Conservation (phyloP, 92 coral and sea anemone genomes). For the Siderastrea siderea region DNA sequence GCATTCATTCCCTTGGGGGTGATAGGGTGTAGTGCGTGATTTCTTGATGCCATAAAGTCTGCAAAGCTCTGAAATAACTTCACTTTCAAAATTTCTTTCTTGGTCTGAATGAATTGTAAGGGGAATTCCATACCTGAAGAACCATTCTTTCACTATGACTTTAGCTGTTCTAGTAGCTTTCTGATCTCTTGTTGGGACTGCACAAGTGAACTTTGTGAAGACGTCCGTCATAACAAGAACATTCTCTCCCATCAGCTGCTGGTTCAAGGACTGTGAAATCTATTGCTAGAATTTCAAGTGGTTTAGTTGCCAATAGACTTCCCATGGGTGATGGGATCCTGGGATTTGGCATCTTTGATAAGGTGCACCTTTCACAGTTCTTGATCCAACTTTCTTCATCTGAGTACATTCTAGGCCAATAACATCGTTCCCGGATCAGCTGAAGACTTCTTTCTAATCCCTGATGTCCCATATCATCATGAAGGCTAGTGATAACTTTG, state of each 20-base stretch:
- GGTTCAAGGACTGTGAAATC: constrained; percentile 68
- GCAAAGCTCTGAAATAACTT: constrained; percentile 60
- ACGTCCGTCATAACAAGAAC: constrained; percentile 70
- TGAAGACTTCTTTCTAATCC: constrained; percentile 38
- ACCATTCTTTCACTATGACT: constrained; percentile 75
- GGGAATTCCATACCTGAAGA: constrained; percentile 57
- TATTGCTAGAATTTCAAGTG: constrained; percentile 65
- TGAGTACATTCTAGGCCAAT: constrained; percentile 39
- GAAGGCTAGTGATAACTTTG: background rate
- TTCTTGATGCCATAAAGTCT: constrained; percentile 62
- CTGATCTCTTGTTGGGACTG: constrained; percentile 72
- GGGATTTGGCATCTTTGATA: constrained; percentile 67
- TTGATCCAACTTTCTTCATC: constrained; percentile 54
- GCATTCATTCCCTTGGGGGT: constrained; percentile 77
- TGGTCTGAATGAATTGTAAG: constrained; percentile 72
- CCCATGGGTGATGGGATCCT: constrained; percentile 57
- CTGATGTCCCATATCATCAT: constrained; percentile 57
- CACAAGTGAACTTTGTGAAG: constrained; percentile 69
- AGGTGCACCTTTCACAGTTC: constrained; percentile 60
- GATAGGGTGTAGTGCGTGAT: constrained; percentile 75
- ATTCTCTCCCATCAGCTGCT: constrained; percentile 59
- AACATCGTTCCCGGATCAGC: constrained; percentile 38
- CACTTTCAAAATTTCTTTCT: constrained; percentile 69
- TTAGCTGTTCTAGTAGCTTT: constrained; percentile 61
- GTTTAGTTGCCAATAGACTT: constrained; percentile 55